Evolutionary conservation across 2,113 vertebrate genomes (phyloP).

Genomic region (Toxotes jaculatrix): DNA sequence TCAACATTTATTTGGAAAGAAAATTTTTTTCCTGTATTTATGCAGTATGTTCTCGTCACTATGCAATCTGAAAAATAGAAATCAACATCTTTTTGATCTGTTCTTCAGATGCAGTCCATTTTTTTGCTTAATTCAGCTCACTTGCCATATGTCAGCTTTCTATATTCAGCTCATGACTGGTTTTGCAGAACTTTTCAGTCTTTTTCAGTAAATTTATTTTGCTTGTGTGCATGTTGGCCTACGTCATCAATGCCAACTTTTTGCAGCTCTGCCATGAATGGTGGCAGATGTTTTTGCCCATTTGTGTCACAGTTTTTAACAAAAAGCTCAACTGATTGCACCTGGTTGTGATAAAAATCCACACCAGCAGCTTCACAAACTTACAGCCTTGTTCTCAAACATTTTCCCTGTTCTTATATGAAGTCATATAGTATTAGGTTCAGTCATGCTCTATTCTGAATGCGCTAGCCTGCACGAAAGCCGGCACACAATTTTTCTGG

Average conservation of each 20-base stretch:
- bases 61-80: not conserved
- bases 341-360: not conserved
- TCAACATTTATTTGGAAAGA: not conserved
- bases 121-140: not conserved
- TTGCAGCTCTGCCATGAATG: not conserved
- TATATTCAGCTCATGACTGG: too few relatives aligned
- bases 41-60: not conserved
- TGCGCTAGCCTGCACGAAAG: too few relatives aligned
- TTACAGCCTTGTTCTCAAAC: too few relatives aligned
- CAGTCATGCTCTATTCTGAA: too few relatives aligned
- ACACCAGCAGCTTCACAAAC: not conserved
- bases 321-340: not conserved
- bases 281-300: not conserved
- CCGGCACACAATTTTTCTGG: too few relatives aligned
- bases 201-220: not conserved
- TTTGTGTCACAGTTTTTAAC: not conserved
- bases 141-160: not conserved
- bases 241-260: not conserved
- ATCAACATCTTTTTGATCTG: not conserved
- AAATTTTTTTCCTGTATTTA: not conserved
- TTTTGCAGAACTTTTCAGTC: not conserved
- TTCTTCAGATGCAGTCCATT: not conserved
- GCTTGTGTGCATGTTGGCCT: not conserved
- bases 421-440: not conserved
- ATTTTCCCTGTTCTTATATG: too few relatives aligned